A percentile compares a stretch with the other conserved stretches of the same genome.
Evolutionary conservation across 2,797 vertebrate species (phyloP).

Genomic region (Platyrinchus mystaceus): DNA sequence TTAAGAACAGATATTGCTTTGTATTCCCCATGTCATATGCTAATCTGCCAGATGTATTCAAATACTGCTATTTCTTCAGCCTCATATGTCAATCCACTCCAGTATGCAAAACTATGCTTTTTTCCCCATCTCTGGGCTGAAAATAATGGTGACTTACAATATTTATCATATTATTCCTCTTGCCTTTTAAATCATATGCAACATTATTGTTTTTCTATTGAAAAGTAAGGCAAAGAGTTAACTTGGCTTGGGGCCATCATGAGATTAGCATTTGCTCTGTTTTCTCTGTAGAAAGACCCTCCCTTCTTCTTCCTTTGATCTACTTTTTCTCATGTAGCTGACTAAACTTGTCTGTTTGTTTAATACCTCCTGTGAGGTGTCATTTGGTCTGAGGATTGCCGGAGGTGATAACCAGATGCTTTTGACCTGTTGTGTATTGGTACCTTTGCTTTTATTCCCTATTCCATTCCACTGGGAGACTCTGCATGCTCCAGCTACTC

Average conservation of each 20-base stretch:
- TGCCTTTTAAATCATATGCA: neutral
- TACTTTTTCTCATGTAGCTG: neutral
- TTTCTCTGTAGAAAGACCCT: neutral
- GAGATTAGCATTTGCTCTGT: neutral
- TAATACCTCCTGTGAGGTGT: neutral
- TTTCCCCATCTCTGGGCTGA: neutral
- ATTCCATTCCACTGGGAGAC: neutral
- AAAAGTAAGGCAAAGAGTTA: neutral
- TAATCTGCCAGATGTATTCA: neutral
- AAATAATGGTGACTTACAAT: neutral
- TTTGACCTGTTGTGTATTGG: neutral
- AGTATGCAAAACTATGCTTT: neutral
- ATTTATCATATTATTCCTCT: neutral
- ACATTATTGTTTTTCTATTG: neutral
- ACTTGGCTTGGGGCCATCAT: neutral
- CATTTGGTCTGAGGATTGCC: neutral
- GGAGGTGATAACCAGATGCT: neutral
- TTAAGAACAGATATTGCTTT: neutral
- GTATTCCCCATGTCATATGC: neutral
- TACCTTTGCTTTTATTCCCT: neutral
- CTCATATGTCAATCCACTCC: neutral
- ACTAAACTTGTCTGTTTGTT: neutral
- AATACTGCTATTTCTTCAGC: neutral
- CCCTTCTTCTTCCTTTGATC: slow-evolving; percentile 3
- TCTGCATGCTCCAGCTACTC: neutral